These are phyloP conservation scores for Rhodeus uyekii DNA, from an alignment of 2,797 vertebrate species.

Conservation along the genomic window DNA sequence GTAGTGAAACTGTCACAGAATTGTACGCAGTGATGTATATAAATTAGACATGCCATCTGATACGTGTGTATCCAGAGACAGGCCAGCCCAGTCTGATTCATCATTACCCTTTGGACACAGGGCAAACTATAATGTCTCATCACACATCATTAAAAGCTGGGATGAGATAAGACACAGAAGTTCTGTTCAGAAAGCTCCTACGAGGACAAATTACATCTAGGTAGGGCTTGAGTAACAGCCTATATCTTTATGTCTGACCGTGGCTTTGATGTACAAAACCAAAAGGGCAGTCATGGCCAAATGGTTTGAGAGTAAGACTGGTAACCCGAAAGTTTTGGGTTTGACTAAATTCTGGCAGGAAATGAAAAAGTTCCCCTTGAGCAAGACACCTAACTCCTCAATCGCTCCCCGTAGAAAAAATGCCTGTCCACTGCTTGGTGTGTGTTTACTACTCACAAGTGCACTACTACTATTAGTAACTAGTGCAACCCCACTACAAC, in stretches of 20 bases:
- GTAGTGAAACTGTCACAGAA: background rate
- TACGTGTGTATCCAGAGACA: background rate
- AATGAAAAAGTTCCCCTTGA: no score
- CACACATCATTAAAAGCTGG: conserved; percentile 4
- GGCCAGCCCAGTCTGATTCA: conserved; percentile 11
- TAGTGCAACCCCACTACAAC: no score
- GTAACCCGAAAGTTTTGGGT: no score
- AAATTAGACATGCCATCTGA: background rate
- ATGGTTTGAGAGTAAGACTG: no score
- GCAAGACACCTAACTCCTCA: no score
- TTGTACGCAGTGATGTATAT: background rate
- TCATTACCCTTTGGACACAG: conserved; percentile 32
- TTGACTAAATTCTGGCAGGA: no score
- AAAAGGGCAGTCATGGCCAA: no score
- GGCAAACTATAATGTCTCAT: conserved; percentile 7
- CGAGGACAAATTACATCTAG: background rate
- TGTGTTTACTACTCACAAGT: no score
- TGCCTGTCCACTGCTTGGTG: no score
- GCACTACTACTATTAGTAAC: no score
- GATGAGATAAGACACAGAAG: conserved; percentile 14
- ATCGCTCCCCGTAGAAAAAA: no score
- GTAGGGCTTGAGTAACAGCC: background rate
- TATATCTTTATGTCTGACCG: background rate
- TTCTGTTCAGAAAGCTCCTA: background rate
- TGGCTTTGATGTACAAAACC: background rate